Percentiles rank a stretch among this genome's conserved stretches.
Evolutionary conservation across 2,888 invertebrate species (phyloP).

Genomic region (Morpho helenor): DNA sequence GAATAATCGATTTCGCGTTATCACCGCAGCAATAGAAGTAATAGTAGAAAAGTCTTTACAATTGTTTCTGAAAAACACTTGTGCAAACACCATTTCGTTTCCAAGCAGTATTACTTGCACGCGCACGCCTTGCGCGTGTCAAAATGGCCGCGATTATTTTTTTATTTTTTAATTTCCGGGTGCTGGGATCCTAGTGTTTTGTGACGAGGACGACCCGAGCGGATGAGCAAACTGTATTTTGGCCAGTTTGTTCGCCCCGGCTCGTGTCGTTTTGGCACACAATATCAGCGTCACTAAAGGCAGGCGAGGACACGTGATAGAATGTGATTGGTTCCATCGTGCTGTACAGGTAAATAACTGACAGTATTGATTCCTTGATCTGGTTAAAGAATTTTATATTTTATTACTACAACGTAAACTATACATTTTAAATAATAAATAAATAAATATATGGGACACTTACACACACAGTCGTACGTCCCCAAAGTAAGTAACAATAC

Average conservation of each 20-base stretch:
- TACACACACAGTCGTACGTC: too few relatives aligned
- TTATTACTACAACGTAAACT: too few relatives aligned
- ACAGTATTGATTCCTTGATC: neutral
- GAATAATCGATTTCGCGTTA: conserved; percentile 27
- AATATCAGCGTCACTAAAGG: conserved; percentile 25
- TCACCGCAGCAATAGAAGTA: conserved; percentile 57
- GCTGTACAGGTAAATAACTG: conserved; percentile 9
- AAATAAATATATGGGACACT: too few relatives aligned
- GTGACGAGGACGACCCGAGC: conserved; percentile 66
- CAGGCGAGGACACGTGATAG: conserved; percentile 36
- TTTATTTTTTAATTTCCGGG: conserved; percentile 14
- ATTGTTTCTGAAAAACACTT: conserved; percentile 75
- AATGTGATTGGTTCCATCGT: conserved; percentile 34
- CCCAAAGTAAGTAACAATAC: too few relatives aligned
- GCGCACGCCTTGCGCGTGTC: conserved; percentile 36
- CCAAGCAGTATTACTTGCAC: conserved; percentile 45
- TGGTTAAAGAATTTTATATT: too few relatives aligned
- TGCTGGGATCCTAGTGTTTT: conserved; percentile 12
- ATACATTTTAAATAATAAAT: too few relatives aligned
- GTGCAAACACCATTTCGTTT: conserved; percentile 64
- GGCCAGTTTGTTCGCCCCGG: conserved; percentile 79
- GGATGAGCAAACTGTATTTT: conserved; percentile 74
- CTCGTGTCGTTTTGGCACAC: conserved; percentile 72
- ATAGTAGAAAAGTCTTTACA: conserved; percentile 74
- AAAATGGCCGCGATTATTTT: conserved; percentile 15